A percentile compares a stretch with the other conserved stretches of the same genome.
These are phyloP conservation scores for Aricia agestis DNA, from an alignment of 1,140 invertebrate species.

Conservation along the genomic window DNA sequence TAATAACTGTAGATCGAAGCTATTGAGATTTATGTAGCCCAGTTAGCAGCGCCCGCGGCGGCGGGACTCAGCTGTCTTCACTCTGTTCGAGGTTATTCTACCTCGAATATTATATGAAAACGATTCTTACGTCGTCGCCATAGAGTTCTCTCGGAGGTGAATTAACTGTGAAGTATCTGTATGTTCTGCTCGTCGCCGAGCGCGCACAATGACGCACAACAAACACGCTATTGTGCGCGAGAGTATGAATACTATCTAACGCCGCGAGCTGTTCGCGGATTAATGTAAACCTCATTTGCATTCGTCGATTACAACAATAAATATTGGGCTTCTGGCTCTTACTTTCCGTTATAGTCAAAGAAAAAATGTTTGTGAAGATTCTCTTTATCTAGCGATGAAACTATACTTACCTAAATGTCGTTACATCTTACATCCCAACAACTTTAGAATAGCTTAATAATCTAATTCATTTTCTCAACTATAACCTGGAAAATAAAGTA, in stretches of 20 bases:
- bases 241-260: constrained; percentile 63
- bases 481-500: too few species aligned
- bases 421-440: too few species aligned
- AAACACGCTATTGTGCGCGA: constrained; percentile 60
- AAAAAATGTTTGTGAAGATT: not conserved
- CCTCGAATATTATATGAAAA: too few species aligned
- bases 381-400: too few species aligned
- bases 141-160: too few species aligned
- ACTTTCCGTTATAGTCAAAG: not conserved
- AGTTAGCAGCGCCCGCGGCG: constrained; percentile 4
- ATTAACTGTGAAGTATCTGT: not conserved
- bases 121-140: not conserved
- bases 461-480: too few species aligned
- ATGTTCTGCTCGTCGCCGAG: constrained; percentile 5
- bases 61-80: constrained; percentile 5
- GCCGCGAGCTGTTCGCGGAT: constrained; percentile 49
- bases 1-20: constrained; percentile 9
- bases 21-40: constrained; percentile 15
- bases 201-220: constrained; percentile 60
- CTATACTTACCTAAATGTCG: too few species aligned
- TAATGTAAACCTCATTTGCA: constrained; percentile 63
- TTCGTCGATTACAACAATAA: constrained; percentile 36
- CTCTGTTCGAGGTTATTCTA: constrained; percentile 29
- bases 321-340: not conserved
- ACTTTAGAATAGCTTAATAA: too few species aligned